Percentiles rank a stretch among this genome's conserved stretches.
Conservation (phyloP, 2,113 vertebrate species). For the Ageneiosus marmoratus region DNA sequence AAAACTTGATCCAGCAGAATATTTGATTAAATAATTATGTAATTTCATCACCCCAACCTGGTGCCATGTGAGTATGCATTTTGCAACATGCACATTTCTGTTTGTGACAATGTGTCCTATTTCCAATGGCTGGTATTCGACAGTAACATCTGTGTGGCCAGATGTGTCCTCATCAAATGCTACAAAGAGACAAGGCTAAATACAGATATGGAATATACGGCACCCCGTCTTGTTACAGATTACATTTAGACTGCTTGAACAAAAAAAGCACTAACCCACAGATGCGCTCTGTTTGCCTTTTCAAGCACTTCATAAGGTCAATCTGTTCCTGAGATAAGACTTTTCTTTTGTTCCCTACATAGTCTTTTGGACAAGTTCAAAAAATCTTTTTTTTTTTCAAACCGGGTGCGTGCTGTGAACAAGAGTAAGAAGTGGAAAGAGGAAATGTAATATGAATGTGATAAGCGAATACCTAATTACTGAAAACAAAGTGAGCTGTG, state of each 20-base stretch:
- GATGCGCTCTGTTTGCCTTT: neutral
- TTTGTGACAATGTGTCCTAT: constrained; percentile 15
- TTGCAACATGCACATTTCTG: constrained; percentile 7
- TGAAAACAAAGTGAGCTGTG: constrained; percentile 19
- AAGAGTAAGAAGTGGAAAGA: constrained; percentile 26
- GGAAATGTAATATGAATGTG: constrained; percentile 30
- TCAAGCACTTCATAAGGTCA: constrained; percentile 16
- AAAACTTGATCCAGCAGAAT: constrained; percentile 23
- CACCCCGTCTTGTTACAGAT: constrained; percentile 10
- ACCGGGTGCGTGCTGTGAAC: neutral
- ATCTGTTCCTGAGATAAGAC: constrained; percentile 25
- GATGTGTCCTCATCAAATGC: constrained; percentile 30
- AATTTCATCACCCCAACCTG: constrained; percentile 17
- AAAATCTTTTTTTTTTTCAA: neutral
- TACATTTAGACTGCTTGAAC: neutral
- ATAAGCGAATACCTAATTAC: constrained; percentile 38
- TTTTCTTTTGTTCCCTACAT: neutral
- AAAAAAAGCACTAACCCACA: constrained; percentile 1
- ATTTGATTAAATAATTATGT: constrained; percentile 24
- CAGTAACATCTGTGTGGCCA: constrained; percentile 41
- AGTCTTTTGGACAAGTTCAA: constrained; percentile 16
- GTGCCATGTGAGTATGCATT: neutral
- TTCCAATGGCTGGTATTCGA: constrained; percentile 40
- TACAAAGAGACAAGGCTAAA: constrained; percentile 43
- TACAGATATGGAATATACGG: constrained; percentile 29